Evolutionary conservation across 37 sponge, comb jelly and placozoan species (phyloP).

Genomic region (Bolinopsis microptera): DNA sequence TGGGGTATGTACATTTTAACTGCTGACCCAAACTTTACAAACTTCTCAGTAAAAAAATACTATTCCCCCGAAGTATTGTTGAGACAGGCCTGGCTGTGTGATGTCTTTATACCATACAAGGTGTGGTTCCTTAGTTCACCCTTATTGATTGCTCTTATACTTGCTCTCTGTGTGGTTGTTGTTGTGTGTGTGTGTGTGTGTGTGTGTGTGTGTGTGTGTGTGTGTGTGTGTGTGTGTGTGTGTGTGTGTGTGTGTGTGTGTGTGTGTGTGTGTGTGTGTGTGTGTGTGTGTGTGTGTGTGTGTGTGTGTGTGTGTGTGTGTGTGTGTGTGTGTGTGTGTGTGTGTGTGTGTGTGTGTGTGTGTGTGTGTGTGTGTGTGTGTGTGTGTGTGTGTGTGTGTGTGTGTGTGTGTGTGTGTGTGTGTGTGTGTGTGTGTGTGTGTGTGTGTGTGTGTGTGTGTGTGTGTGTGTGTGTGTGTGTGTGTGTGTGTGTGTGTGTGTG

Average conservation of each 20-base stretch:
- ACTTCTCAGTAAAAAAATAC: too few species aligned
- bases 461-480: too few species aligned
- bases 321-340: constrained; percentile 49
- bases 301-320: constrained; percentile 68
- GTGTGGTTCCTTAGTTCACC: too few species aligned
- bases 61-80: too few species aligned
- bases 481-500: too few species aligned
- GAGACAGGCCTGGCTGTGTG: too few species aligned
- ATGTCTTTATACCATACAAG: too few species aligned
- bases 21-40: too few species aligned
- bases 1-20: too few species aligned
- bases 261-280: constrained; percentile 68
- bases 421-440: constrained; percentile 67
- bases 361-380: constrained; percentile 65
- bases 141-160: too few species aligned
- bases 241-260: constrained; percentile 65
- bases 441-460: constrained; percentile 22
- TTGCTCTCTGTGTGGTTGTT: too few species aligned
- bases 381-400: constrained; percentile 63
- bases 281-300: constrained; percentile 70
- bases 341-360: too few species aligned
- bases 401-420: constrained; percentile 67
- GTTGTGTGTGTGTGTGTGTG: constrained; percentile 63
- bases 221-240: constrained; percentile 65
- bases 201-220: constrained; percentile 57